Conservation (phyloP, 2,888 invertebrate species). For the Scaptomyza caliginosa region DNA sequence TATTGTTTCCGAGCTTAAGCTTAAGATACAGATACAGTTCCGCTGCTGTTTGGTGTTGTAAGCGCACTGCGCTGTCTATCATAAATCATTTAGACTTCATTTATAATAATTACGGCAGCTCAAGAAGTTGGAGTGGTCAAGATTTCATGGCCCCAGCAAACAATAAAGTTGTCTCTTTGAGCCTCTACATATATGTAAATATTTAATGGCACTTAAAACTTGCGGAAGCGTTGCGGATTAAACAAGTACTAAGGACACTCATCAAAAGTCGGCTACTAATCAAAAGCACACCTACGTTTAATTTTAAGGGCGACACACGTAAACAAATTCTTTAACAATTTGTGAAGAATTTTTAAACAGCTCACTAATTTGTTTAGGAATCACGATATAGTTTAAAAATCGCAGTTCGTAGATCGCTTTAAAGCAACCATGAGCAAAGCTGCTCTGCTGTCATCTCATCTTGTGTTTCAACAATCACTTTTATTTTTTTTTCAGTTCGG, state of each 20-base stretch:
- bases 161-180: conserved; percentile 65
- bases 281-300: conserved; percentile 16
- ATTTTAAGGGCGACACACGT: conserved; percentile 13
- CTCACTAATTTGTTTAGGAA: conserved; percentile 59
- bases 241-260: conserved; percentile 23
- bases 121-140: conserved; percentile 56
- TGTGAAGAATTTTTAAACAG: conserved; percentile 42
- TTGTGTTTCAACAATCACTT: conserved; percentile 67
- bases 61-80: conserved; percentile 55
- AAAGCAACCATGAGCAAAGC: not conserved
- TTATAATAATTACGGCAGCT: conserved; percentile 71
- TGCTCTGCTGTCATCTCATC: conserved; percentile 6
- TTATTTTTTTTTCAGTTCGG: conserved; percentile 30
- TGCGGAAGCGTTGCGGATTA: conserved; percentile 58
- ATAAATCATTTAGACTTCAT: conserved; percentile 76
- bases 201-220: conserved; percentile 37
- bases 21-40: conserved; percentile 40
- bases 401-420: conserved; percentile 8
- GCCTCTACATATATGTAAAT: not conserved
- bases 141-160: conserved; percentile 57
- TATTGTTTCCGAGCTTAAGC: conserved; percentile 49
- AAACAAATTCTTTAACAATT: conserved; percentile 22
- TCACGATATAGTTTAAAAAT: conserved; percentile 32
- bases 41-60: conserved; percentile 64
- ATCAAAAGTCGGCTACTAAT: conserved; percentile 17